phyloP scores from a whole-genome alignment of 2,888 invertebrate species.

The Notocelia uddmanniana region DNA sequence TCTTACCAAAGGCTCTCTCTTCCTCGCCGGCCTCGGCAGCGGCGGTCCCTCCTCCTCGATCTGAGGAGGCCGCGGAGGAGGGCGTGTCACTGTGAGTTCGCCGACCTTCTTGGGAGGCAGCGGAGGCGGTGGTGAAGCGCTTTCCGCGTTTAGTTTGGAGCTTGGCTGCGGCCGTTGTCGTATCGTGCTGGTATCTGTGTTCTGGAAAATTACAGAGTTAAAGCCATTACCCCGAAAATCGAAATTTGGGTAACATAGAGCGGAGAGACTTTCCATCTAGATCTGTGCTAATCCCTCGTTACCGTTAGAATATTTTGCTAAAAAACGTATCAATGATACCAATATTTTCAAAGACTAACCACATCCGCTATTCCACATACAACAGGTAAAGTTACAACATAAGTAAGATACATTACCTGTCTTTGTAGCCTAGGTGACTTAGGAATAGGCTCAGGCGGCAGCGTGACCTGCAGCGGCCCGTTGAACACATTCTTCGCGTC shows the following conservation, averaged over 20 bases:
- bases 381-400: not conserved
- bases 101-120: constrained; percentile 84
- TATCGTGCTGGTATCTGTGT: constrained; percentile 66
- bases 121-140: constrained; percentile 88
- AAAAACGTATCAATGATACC: no score
- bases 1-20: constrained; percentile 71
- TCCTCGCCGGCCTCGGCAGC: constrained; percentile 72
- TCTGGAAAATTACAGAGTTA: constrained; percentile 54
- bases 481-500: constrained; percentile 82
- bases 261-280: no score
- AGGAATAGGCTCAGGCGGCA: constrained; percentile 87
- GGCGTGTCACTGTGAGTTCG: constrained; percentile 53
- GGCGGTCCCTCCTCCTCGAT: constrained; percentile 79
- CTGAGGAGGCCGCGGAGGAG: constrained; percentile 89
- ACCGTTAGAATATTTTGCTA: no score
- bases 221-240: no score
- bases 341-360: no score
- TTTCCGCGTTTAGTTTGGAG: constrained; percentile 63
- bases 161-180: constrained; percentile 68
- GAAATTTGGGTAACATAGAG: no score
- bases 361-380: not conserved
- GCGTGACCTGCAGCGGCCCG: constrained; percentile 89
- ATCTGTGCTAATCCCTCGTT: no score
- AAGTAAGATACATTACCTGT: constrained; percentile 61
- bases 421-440: constrained; percentile 77